A percentile compares a stretch with the other conserved stretches of the same genome.
phyloP scores from a whole-genome alignment of 2,797 vertebrate species.

The Sphenopsis melanotis region DNA sequence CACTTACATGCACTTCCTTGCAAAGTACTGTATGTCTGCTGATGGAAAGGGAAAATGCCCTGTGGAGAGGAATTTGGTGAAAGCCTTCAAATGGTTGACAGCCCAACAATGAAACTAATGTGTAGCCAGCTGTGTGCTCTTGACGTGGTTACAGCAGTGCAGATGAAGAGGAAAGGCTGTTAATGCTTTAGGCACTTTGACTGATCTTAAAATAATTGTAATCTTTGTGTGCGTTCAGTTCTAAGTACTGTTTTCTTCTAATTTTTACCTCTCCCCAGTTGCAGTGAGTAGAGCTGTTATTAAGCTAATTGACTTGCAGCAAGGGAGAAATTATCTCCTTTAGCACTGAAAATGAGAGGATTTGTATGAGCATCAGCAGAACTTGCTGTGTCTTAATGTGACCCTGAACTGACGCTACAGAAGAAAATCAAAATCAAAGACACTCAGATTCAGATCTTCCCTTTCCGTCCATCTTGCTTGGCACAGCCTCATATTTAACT shows the following conservation, averaged over 20 bases:
- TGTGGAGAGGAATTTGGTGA: not conserved
- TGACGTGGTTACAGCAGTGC: not conserved
- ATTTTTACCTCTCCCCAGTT: constrained; percentile 48
- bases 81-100: constrained; percentile 13
- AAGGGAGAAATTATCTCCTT: constrained; percentile 48
- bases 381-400: constrained; percentile 1
- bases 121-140: constrained; percentile 20
- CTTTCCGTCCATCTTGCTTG: not conserved
- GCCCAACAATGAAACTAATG: constrained; percentile 6
- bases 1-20: not conserved
- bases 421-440: not conserved
- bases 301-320: constrained; percentile 52
- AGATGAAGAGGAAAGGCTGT: not conserved
- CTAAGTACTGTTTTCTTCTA: constrained; percentile 55
- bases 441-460: not conserved
- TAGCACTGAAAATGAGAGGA: constrained; percentile 22
- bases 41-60: not conserved
- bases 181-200: not conserved
- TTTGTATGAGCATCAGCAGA: constrained; percentile 27
- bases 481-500: not conserved
- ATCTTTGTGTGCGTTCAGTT: not conserved
- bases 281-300: constrained; percentile 29
- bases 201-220: constrained; percentile 39
- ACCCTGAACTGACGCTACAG: not conserved
- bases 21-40: not conserved